These are phyloP conservation scores for Dinomys branickii DNA, from an alignment of 2,113 vertebrate species.

Conservation along the genomic window DNA sequence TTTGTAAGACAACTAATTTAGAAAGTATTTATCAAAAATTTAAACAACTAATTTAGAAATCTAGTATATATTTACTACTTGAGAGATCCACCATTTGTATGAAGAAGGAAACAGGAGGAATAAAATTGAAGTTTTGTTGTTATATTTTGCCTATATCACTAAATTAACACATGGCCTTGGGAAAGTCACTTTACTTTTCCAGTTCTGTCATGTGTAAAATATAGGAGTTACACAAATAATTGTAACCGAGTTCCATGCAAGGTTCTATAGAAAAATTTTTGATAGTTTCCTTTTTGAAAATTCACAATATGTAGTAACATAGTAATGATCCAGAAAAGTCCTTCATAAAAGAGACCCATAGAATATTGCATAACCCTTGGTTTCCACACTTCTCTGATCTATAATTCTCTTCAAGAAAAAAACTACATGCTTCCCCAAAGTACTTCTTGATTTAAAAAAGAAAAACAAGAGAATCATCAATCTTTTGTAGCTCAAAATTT, in stretches of 20 bases:
- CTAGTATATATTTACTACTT: not conserved
- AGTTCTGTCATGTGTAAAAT: not conserved
- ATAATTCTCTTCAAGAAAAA: not conserved
- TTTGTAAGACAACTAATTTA: constrained; percentile 1
- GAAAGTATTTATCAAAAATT: not conserved
- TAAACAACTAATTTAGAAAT: not conserved
- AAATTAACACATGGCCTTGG: not conserved
- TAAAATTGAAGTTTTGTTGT: not conserved
- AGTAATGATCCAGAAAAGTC: not conserved
- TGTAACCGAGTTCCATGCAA: not conserved
- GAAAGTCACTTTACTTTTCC: not conserved
- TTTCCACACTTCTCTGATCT: not conserved
- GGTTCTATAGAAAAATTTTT: not conserved
- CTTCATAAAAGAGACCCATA: not conserved
- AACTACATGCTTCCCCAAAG: not conserved
- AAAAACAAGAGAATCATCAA: not conserved
- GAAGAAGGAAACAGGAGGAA: not conserved
- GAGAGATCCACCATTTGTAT: not conserved
- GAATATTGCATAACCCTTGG: not conserved
- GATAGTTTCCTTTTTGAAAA: not conserved
- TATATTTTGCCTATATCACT: not conserved
- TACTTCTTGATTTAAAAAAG: not conserved
- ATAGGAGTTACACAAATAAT: not conserved
- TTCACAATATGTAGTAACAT: not conserved
- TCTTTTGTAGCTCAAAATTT: not conserved